These are phyloP conservation scores for Phasianus colchicus DNA, from an alignment of 2,113 vertebrate species.

Conservation along the genomic window DNA sequence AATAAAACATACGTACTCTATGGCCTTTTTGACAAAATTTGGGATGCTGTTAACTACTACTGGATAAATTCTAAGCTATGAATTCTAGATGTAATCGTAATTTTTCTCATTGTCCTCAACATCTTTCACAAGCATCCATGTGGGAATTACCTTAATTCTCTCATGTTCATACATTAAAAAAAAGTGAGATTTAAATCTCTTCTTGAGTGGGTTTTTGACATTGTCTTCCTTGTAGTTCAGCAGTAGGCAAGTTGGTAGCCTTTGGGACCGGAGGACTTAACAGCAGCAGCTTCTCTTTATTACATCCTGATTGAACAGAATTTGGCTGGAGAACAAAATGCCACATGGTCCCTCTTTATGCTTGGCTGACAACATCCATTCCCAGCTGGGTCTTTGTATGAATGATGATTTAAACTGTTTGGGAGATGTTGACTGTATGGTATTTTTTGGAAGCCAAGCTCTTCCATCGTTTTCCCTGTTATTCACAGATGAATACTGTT, in stretches of 20 bases:
- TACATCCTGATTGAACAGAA: conserved; percentile 17
- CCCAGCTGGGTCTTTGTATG: conserved; percentile 59
- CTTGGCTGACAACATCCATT: conserved; percentile 53
- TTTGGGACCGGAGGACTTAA: not conserved
- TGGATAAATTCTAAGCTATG: not conserved
- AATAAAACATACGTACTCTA: rapidly evolving
- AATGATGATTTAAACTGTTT: conserved; percentile 56
- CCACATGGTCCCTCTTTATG: conserved; percentile 52
- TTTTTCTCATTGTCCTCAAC: not conserved
- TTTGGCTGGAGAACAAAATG: conserved; percentile 55
- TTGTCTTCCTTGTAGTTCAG: not conserved
- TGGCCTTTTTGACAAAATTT: not conserved
- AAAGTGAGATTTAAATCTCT: not conserved
- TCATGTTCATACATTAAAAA: not conserved
- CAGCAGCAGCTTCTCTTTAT: not conserved
- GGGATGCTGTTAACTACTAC: not conserved
- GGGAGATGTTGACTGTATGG: conserved; percentile 33
- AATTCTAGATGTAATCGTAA: not conserved
- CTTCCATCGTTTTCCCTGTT: conserved; percentile 5
- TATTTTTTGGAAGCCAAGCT: conserved; percentile 47
- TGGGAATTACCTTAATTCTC: not conserved
- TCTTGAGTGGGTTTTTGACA: not conserved
- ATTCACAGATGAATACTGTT: conserved; percentile 47
- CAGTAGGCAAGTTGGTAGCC: not conserved
- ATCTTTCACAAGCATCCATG: not conserved